Conservation (phyloP, 2,888 invertebrate genomes). For the Coelinius sp. region DNA sequence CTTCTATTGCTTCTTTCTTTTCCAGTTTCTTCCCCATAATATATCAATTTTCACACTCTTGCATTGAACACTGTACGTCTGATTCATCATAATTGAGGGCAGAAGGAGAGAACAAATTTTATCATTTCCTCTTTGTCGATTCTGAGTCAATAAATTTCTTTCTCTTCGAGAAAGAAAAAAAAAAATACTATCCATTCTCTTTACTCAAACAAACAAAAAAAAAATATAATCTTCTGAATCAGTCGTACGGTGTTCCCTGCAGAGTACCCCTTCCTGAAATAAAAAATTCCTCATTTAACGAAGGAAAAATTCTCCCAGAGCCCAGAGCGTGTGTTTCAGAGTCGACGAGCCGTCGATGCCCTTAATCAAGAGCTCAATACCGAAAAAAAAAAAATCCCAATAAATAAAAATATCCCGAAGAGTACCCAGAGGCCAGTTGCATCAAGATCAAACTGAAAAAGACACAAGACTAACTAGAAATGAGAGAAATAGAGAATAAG, state of each 20-base stretch:
- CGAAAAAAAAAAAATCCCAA: not conserved
- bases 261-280: not conserved
- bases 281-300: not conserved
- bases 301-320: constrained; percentile 14
- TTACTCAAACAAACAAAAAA: not conserved
- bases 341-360: constrained; percentile 40
- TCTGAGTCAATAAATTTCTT: not conserved
- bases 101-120: not conserved
- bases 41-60: not conserved
- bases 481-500: constrained; percentile 36
- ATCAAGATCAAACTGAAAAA: constrained; percentile 18
- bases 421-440: constrained; percentile 32
- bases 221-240: no score
- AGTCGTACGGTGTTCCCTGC: not conserved
- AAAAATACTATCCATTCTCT: not conserved
- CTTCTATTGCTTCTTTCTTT: constrained; percentile 39
- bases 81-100: not conserved
- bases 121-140: not conserved
- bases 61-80: not conserved
- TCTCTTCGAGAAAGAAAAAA: not conserved
- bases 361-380: not conserved
- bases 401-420: constrained; percentile 2
- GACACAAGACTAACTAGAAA: not conserved
- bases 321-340: constrained; percentile 43
- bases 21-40: constrained; percentile 35